Evolutionary conservation across 2,888 invertebrate genomes (phyloP).

Genomic region (Mythimna lalbum): DNA sequence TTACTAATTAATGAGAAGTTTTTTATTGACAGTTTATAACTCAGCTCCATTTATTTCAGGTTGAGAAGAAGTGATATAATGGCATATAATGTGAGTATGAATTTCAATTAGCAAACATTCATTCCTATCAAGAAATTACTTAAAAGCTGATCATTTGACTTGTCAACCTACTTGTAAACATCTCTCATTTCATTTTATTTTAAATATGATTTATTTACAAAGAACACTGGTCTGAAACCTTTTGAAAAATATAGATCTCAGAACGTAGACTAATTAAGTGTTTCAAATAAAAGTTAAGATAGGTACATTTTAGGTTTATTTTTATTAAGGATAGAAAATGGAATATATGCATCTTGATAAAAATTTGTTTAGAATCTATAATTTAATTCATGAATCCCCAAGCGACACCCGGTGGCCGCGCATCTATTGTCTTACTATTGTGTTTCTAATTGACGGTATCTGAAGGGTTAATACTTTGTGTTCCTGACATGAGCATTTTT

Average conservation of each 20-base stretch:
- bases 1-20: neutral
- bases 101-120: neutral
- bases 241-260: neutral
- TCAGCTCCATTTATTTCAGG: slow-evolving; percentile 47
- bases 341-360: neutral
- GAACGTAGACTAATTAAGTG: neutral
- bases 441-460: too few species aligned
- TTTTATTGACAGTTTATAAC: neutral
- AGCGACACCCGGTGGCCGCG: too few species aligned
- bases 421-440: too few species aligned
- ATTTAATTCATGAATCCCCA: too few species aligned
- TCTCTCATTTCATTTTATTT: neutral
- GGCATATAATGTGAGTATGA: slow-evolving; percentile 75
- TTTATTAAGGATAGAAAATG: too few species aligned
- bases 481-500: too few species aligned
- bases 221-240: neutral
- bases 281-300: neutral
- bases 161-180: neutral
- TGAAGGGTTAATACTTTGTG: too few species aligned
- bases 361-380: neutral
- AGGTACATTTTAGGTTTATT: too few species aligned
- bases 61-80: slow-evolving; percentile 36
- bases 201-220: neutral
- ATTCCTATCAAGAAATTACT: neutral
- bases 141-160: neutral